Evolutionary conservation across 2,888 invertebrate genomes (phyloP), one percentile per base, ranked within the genome.

Genomic region (Pandemis cinnamomeana): DNA sequence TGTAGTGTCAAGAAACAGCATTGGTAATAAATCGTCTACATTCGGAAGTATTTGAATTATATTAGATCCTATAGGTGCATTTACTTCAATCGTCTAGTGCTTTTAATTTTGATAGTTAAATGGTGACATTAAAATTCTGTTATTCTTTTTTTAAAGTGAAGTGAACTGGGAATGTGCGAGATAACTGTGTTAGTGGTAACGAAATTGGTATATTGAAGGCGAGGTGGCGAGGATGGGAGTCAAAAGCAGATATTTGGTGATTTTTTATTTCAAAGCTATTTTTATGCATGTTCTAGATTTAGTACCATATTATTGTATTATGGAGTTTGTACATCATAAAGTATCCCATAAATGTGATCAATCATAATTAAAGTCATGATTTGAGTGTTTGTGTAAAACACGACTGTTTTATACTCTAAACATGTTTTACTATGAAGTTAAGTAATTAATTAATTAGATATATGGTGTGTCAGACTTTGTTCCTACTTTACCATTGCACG

Each of bases 161-260:
- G 74, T 74, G 71, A 70, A 60, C 41, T 70, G 61, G 27, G 7
- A 55, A 74, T 71, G 74, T 71, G 74, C 71, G 74, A 67, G 27
- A 27, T 13, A 36, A 71, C 61, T 71, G 68, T 74, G 7, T 53
- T 67, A 20, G 66, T 62, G 69, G n/a, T 51, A 51, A 66, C 51
- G 60, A 42, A 70, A 71, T 72, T 76, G 67, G 70, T 70, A 78
- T 77, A 58, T 67, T 72, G 72, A 74, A 71, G 72, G 70, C 63
- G 71, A n/a, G 58, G 75, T 55, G 72, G 71, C 60, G 76, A 82
- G 74, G 80, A 91, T 91, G 91, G 91, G 91, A 71, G 91, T 90
- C 80, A 91, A 91, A 78, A 85, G 90, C 79, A 87, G 89, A 88
- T 91, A 86, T 74, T 77, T 91, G 91, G 91, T 91, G 87, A 90